These are phyloP conservation scores for Artemia sinica DNA, from an alignment of 2,888 invertebrate species.

Conservation along the genomic window DNA sequence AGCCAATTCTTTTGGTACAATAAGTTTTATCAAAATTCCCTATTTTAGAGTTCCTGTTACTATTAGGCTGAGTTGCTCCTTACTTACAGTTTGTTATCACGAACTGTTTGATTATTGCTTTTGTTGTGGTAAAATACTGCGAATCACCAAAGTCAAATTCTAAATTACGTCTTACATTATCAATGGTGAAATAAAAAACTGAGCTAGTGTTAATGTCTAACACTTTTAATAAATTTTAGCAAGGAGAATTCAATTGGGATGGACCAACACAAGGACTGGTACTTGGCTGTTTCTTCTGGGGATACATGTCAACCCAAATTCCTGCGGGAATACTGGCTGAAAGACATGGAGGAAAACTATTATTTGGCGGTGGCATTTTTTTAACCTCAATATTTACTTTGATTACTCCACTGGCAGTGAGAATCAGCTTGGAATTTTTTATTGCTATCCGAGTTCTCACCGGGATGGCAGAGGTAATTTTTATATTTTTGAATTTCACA, in stretches of 20 bases:
- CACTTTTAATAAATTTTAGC: conserved; percentile 16
- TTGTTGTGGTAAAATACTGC: no score
- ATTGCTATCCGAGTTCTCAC: conserved; percentile 57
- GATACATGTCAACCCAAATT: conserved; percentile 32
- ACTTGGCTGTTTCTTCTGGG: conserved; percentile 31
- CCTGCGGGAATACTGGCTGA: conserved; percentile 47
- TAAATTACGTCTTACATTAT: background rate
- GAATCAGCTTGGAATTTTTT: conserved; percentile 43
- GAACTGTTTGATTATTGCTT: no score
- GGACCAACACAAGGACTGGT: conserved; percentile 29
- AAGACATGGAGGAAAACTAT: conserved; percentile 60
- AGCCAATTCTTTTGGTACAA: no score
- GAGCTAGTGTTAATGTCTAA: background rate
- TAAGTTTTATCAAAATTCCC: no score
- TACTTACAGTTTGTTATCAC: no score
- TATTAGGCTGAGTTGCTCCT: no score
- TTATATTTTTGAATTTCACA: no score
- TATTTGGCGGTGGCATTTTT: conserved; percentile 63
- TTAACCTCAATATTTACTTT: conserved; percentile 64
- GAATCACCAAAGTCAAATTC: no score
- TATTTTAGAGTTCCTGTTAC: no score
- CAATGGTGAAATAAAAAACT: background rate
- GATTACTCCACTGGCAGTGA: conserved; percentile 62
- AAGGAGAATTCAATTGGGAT: conserved; percentile 28
- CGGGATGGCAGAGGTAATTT: conserved; percentile 55